Base-by-base conservation (phyloP, 2,888 invertebrate genomes). In the Lasioglossum figueresi region DNA sequence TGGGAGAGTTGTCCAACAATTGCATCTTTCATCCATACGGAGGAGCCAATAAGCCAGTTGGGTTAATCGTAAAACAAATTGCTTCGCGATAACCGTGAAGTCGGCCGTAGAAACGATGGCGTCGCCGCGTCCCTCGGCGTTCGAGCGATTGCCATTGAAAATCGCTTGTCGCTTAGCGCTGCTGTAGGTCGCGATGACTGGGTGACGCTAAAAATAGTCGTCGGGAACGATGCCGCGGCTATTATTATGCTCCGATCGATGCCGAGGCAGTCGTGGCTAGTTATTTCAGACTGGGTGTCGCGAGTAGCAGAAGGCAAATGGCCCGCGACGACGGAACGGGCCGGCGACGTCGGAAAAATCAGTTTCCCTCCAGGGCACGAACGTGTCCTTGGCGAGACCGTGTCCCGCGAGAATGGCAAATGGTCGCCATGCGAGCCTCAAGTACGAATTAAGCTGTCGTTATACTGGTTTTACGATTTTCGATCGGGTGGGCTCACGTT, bases 211-310 rank as follows among this genome's bases (percentile, higher is more conserved):
- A 91, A 91, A 90, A 91, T 91, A 91, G 88, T 87, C 79, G 84
- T 31, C 63, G 76, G 66, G 86, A 89, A 87, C 90, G 90, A 89
- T 90, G 89, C 85, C 88, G 83, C 76, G 77, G 85, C 91, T 91
- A 91, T 91, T 91, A 91, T 91, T 91, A 90, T 86, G 85, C 40
- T 79, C 31, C 87, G 91, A 90, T 91, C 91, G 90, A 91, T 90
- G 89, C 73, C 89, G 88, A 85, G 84, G 84, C 87, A 84, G 91
- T 84, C 75, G 88, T 71, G 74, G 76, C 85, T 78, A 86, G 89
- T 84, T 90, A 90, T 90, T 90, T 90, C 87, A 84, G 85, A 82
- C 76, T 45, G 80, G 68, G 72, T 72, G 87, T 72, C 81, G 74
- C 76, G 77, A 73, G 81, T 45, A 72, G 71, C 75, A 63, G 68